phyloP scores from a whole-genome alignment of 2,113 vertebrate species.

The Gnathonemus longibarbis region DNA sequence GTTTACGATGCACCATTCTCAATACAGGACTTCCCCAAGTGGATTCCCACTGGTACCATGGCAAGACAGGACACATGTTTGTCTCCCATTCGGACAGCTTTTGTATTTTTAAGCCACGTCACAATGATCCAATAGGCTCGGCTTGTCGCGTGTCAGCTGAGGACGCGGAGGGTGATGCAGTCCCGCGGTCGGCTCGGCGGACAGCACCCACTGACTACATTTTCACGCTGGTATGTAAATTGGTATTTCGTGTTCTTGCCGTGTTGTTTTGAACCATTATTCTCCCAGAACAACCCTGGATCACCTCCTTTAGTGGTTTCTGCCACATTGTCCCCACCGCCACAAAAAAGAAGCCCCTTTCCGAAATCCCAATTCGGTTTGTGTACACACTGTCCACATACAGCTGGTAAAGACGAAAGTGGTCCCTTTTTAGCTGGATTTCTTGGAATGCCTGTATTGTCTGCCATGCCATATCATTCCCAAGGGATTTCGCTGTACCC shows the following conservation, averaged over 20 bases:
- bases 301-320: background rate
- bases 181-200: background rate
- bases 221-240: slow-evolving; percentile 5
- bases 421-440: background rate
- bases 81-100: background rate
- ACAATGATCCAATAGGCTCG: background rate
- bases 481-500: background rate
- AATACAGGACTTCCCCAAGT: background rate
- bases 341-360: background rate
- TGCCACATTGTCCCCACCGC: background rate
- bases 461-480: background rate
- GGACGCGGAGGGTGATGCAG: background rate
- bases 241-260: background rate
- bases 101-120: background rate
- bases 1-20: background rate
- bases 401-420: background rate
- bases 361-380: background rate
- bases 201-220: background rate
- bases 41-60: background rate
- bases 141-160: background rate
- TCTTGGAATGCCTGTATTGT: background rate
- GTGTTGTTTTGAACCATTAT: slow-evolving; percentile 6
- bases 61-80: background rate
- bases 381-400: background rate
- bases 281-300: background rate